phyloP scores from a whole-genome alignment of 2,113 vertebrate genomes.

The Electrona antarctica region DNA sequence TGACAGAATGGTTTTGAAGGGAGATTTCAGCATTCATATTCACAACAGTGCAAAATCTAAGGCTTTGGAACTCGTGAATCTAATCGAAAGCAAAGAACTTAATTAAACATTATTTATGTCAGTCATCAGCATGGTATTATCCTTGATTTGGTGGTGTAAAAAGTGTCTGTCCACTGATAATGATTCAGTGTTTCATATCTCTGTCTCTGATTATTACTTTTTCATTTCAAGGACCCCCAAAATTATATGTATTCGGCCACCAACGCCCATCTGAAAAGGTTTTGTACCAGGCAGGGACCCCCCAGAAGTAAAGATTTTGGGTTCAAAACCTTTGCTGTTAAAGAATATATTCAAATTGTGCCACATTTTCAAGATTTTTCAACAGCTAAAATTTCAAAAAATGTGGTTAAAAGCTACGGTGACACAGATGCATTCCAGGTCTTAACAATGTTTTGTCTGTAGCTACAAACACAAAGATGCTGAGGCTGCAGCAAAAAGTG shows the following conservation, averaged over 20 bases:
- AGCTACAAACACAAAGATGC: not conserved
- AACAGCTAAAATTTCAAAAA: too few relatives aligned
- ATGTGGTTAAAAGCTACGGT: too few relatives aligned
- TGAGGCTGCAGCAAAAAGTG: not conserved
- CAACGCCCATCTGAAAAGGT: too few relatives aligned
- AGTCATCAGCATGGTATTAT: not conserved
- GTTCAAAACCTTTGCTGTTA: too few relatives aligned
- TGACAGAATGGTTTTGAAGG: too few relatives aligned
- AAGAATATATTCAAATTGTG: too few relatives aligned
- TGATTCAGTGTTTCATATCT: not conserved
- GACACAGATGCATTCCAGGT: too few relatives aligned
- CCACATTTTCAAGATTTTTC: too few relatives aligned
- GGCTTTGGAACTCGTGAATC: not conserved
- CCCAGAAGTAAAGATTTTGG: too few relatives aligned
- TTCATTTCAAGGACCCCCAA: not conserved
- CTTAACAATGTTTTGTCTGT: not conserved
- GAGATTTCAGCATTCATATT: not conserved
- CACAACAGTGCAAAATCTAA: not conserved
- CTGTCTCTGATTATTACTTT: not conserved
- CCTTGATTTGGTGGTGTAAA: not conserved
- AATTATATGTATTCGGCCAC: not conserved
- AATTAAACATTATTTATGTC: not conserved
- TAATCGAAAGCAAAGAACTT: not conserved
- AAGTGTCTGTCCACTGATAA: not conserved
- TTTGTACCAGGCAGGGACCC: too few relatives aligned